Conservation (phyloP, 2,797 vertebrate species). For the Saxicola maurus region DNA sequence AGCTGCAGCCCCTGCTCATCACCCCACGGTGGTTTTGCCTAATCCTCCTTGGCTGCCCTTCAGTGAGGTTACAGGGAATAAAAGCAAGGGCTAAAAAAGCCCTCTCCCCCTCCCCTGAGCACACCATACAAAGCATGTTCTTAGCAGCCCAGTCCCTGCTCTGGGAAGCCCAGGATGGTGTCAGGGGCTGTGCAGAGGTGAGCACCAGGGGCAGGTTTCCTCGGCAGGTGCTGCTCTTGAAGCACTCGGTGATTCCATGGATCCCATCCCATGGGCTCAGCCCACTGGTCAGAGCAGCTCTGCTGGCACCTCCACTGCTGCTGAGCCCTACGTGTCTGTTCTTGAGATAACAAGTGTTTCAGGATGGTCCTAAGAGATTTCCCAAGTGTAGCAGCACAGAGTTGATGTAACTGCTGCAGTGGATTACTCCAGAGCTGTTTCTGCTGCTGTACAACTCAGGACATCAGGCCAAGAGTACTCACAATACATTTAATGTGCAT, state of each 20-base stretch:
- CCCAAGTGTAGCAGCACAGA: neutral
- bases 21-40: fast-evolving
- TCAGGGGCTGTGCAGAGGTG: fast-evolving
- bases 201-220: neutral
- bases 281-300: fast-evolving
- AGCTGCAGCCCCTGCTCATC: neutral
- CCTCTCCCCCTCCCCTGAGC: neutral
- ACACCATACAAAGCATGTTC: too few relatives aligned
- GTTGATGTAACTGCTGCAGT: neutral
- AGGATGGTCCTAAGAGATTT: neutral
- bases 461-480: neutral
- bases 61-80: neutral
- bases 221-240: neutral
- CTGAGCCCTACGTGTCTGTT: neutral
- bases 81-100: neutral
- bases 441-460: neutral
- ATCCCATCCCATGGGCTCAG: neutral
- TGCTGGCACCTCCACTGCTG: neutral
- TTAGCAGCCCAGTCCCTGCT: neutral
- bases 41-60: neutral
- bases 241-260: fast-evolving
- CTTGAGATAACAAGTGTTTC: neutral
- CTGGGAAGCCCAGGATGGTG: neutral
- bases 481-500: constrained; percentile 27
- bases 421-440: neutral